phyloP scores from a whole-genome alignment of 2,113 vertebrate genomes.

The Anarrhichthys ocellatus region DNA sequence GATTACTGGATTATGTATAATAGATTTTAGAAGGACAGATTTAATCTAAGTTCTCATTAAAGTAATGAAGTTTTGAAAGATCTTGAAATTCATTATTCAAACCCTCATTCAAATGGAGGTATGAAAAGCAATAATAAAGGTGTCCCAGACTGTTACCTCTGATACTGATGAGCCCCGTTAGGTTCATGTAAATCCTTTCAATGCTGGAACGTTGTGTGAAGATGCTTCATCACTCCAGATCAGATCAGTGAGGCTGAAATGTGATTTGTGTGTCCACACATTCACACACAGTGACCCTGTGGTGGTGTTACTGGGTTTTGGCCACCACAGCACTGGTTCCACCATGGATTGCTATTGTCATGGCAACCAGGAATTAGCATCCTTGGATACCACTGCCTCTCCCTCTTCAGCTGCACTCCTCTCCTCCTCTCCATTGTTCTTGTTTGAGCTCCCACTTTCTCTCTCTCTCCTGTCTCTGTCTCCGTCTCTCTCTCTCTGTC shows the following conservation, averaged over 20 bases:
- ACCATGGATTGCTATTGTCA: constrained; percentile 55
- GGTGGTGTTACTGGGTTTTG: constrained; percentile 30
- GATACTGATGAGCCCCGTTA: no score
- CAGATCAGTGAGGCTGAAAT: neutral
- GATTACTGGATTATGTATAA: neutral
- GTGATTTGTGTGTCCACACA: constrained; percentile 4
- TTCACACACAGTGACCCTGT: constrained; percentile 19
- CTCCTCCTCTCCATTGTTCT: constrained; percentile 49
- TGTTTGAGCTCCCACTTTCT: neutral
- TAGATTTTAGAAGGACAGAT: neutral
- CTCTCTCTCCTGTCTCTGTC: neutral
- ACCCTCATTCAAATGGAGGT: neutral
- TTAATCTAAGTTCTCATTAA: neutral
- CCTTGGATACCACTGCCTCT: constrained; percentile 43
- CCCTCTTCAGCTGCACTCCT: constrained; percentile 37
- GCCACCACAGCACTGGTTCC: constrained; percentile 7
- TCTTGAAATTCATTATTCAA: neutral
- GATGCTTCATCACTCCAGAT: neutral
- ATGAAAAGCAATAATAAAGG: neutral
- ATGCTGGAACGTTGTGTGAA: neutral
- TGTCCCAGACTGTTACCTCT: neutral
- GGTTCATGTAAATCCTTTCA: neutral
- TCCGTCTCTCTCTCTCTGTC: neutral
- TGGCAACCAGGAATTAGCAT: constrained; percentile 76
- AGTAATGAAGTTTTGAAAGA: constrained; percentile 4